phyloP scores from a whole-genome alignment of 2,797 vertebrate genomes.

The Catamblyrhynchus diadema region DNA sequence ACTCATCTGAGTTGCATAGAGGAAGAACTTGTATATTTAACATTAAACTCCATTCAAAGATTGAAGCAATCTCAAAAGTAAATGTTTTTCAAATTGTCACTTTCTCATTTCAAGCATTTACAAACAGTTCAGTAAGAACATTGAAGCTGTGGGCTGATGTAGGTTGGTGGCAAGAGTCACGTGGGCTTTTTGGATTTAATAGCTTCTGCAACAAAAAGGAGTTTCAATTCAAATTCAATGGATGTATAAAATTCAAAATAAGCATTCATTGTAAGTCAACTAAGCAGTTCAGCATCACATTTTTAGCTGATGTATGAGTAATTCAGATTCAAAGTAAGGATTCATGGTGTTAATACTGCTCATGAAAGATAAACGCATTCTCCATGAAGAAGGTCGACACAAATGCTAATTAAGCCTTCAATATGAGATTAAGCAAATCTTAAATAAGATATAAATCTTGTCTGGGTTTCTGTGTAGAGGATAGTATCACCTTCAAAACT shows the following conservation, averaged over 20 bases:
- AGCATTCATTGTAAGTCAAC: neutral
- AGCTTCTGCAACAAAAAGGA: neutral
- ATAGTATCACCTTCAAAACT: neutral
- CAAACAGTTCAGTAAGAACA: neutral
- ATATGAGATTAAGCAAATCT: neutral
- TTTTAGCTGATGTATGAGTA: neutral
- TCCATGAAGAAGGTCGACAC: neutral
- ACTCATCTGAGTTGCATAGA: neutral
- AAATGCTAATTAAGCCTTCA: neutral
- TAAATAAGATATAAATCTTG: neutral
- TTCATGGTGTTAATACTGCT: neutral
- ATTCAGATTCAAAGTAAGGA: neutral
- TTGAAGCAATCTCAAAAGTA: neutral
- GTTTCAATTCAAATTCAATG: neutral
- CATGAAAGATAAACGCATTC: neutral
- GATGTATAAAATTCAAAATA: neutral
- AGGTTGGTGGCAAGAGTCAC: neutral
- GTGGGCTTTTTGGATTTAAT: neutral
- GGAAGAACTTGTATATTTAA: neutral
- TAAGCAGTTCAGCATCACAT: neutral
- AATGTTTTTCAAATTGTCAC: neutral
- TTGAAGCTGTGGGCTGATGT: neutral
- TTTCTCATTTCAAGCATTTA: neutral
- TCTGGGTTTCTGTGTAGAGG: neutral
- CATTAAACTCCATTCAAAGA: neutral